Evolutionary conservation across 2,888 invertebrate genomes (phyloP).

Genomic region (Coecobrya sp.): DNA sequence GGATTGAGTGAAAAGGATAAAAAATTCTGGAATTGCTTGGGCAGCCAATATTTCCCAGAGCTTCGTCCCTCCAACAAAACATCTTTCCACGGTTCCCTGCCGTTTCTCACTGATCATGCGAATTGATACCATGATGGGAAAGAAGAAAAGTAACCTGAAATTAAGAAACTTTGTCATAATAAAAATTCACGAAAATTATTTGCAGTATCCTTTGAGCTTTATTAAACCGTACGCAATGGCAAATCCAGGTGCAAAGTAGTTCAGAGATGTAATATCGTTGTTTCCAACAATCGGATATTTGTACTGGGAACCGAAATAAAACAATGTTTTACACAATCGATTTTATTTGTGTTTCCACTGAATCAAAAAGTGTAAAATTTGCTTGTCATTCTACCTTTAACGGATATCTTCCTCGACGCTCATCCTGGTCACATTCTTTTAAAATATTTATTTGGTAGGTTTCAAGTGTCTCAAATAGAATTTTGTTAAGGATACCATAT

Average conservation of each 20-base stretch:
- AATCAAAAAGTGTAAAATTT: too few species aligned
- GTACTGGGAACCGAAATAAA: background rate
- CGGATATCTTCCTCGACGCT: background rate
- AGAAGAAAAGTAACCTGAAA: conserved; percentile 71
- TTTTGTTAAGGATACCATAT: background rate
- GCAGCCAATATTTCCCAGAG: conserved; percentile 57
- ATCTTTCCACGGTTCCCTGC: conserved; percentile 71
- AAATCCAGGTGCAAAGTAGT: background rate
- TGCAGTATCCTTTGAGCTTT: too few species aligned
- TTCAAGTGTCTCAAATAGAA: background rate
- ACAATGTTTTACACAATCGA: too few species aligned
- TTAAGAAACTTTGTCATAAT: background rate
- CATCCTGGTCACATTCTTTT: background rate
- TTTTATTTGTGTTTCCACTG: too few species aligned
- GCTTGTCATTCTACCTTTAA: background rate
- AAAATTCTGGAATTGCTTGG: conserved; percentile 50
- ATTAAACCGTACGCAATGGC: background rate
- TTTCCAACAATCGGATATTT: background rate
- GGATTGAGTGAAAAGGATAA: conserved; percentile 47
- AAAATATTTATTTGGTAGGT: background rate
- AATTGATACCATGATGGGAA: conserved; percentile 64
- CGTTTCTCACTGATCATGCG: conserved; percentile 74
- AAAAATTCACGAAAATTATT: background rate
- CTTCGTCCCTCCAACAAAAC: conserved; percentile 88
- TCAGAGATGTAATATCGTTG: background rate